A percentile compares a stretch with the other conserved stretches of the same genome.
phyloP scores from a whole-genome alignment of 1,140 invertebrate genomes.

The Lasaia peninsularis region DNA sequence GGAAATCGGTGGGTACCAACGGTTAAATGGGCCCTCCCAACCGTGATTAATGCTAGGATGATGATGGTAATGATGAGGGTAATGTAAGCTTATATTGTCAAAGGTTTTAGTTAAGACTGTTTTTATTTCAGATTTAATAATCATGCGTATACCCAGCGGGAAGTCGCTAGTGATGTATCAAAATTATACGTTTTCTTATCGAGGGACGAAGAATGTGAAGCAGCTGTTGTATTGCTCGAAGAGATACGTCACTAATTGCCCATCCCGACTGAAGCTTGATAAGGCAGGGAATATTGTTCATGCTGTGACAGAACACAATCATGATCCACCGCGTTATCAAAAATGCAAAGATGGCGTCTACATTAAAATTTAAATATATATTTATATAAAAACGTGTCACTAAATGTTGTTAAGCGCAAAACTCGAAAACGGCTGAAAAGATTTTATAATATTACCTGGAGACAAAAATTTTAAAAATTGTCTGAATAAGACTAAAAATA shows the following conservation, averaged over 20 bases:
- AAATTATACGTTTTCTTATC: slow-evolving; percentile 32
- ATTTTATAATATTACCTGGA: too few species aligned
- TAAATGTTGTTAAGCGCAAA: too few species aligned
- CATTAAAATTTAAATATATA: not conserved
- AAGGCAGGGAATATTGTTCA: slow-evolving; percentile 23
- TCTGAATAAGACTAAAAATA: too few species aligned
- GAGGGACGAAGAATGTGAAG: slow-evolving; percentile 22
- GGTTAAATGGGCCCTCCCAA: too few species aligned
- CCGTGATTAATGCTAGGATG: too few species aligned
- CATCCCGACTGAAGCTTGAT: slow-evolving; percentile 28
- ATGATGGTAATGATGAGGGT: too few species aligned
- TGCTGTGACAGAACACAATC: slow-evolving; percentile 29
- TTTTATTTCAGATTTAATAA: slow-evolving; percentile 1
- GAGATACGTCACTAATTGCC: slow-evolving; percentile 21
- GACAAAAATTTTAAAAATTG: too few species aligned
- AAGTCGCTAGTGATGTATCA: slow-evolving; percentile 21
- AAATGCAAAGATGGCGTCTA: not conserved
- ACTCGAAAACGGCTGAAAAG: too few species aligned
- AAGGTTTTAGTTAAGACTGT: not conserved
- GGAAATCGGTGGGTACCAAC: too few species aligned
- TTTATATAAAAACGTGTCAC: too few species aligned
- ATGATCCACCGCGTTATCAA: slow-evolving; percentile 22
- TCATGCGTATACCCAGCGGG: slow-evolving; percentile 8
- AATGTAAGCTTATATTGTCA: too few species aligned
- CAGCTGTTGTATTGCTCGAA: slow-evolving; percentile 32